A percentile compares a stretch with the other conserved stretches of the same genome.
phyloP scores from a whole-genome alignment of 2,113 vertebrate genomes.

The Cyprinus carpio region DNA sequence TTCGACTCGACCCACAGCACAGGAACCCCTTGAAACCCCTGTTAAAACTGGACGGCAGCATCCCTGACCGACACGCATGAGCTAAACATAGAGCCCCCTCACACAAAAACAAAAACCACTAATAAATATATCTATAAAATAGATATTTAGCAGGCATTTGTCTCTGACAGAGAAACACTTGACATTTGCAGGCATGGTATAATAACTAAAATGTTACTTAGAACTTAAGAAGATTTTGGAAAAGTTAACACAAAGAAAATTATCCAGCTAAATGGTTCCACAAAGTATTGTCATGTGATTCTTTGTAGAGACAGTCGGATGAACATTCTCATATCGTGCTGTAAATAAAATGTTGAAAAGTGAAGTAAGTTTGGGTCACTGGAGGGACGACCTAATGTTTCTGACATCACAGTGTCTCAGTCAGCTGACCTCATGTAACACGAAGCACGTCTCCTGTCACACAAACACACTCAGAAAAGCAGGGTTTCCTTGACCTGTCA shows the following conservation, averaged over 20 bases:
- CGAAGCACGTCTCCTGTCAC: not conserved
- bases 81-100: no score
- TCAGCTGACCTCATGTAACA: not conserved
- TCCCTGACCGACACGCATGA: no score
- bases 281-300: not conserved
- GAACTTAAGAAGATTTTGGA: not conserved
- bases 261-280: no score
- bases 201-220: not conserved
- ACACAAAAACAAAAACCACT: no score
- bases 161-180: no score
- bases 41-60: no score
- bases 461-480: slow-evolving; percentile 5
- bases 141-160: no score
- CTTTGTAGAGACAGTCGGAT: not conserved
- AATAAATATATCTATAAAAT: no score
- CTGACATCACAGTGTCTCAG: slow-evolving; percentile 13
- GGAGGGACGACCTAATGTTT: slow-evolving; percentile 16
- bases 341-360: not conserved
- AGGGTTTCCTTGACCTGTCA: slow-evolving; percentile 69
- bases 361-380: not conserved
- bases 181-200: no score
- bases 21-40: no score
- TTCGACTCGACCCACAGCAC: no score
- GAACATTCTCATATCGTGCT: not conserved
- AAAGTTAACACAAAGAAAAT: no score